These are phyloP conservation scores for Babylonia areolata DNA, from an alignment of 1,140 invertebrate species.

Conservation along the genomic window DNA sequence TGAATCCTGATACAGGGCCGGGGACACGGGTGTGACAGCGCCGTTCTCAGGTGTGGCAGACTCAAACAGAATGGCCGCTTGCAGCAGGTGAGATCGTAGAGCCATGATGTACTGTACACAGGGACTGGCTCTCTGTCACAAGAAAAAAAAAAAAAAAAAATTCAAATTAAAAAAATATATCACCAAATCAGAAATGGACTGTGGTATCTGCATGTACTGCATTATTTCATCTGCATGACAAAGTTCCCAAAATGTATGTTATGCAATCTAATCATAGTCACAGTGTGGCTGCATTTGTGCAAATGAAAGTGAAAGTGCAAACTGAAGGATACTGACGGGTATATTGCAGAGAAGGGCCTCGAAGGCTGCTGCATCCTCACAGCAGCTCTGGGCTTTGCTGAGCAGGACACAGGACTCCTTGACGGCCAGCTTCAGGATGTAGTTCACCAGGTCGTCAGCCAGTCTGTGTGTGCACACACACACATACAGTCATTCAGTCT, in stretches of 20 bases:
- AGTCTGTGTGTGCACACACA: constrained; percentile 58
- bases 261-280: too few species aligned
- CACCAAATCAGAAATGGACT: too few species aligned
- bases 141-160: background rate
- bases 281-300: too few species aligned
- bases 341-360: constrained; percentile 64
- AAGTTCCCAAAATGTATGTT: too few species aligned
- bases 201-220: too few species aligned
- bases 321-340: constrained; percentile 61
- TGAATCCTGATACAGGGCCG: background rate
- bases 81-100: constrained; percentile 68
- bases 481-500: background rate
- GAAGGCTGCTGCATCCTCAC: constrained; percentile 56
- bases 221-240: too few species aligned
- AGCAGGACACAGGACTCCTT: constrained; percentile 70
- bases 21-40: background rate
- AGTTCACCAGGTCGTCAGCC: constrained; percentile 66
- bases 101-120: constrained; percentile 71
- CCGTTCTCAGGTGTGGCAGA: background rate
- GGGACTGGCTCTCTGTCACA: constrained; percentile 68
- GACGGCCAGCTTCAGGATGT: constrained; percentile 71
- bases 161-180: too few species aligned
- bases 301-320: too few species aligned
- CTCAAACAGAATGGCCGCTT: constrained; percentile 63
- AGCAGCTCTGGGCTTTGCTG: constrained; percentile 55